Base-by-base conservation (phyloP, 2,888 invertebrate species). In the Antheraea assamensis region DNA sequence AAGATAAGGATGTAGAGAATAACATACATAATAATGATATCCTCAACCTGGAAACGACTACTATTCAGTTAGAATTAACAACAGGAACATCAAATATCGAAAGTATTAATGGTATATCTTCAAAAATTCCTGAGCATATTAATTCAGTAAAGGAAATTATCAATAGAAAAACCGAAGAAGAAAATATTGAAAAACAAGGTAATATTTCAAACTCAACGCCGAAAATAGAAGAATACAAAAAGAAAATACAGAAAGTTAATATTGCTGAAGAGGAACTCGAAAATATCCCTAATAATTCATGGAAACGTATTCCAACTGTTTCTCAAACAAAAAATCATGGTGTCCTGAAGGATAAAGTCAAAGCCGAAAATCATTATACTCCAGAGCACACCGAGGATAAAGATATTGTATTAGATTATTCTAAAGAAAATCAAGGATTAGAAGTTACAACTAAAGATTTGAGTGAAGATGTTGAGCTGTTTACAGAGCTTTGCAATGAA, bases 401-500 rank as follows among this genome's bases (percentile, higher is more conserved):
- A 85, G 87, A 93, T 73, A 90, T 94, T 70, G 77, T 91, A 30
- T 83, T 94, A 75, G 93, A 94, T 49, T 89, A 88, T 81, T 92
- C 92, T 0, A 88, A 91, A 77, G 92, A 93, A 87, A 94, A 94
- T 72, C 96, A 96, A 79, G 98, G 98, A 0, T 89, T 98, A 35
- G 98, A 98, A 87, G 97, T 96, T 2, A 98, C 97, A 35, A 96
- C 97, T 0, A 95, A 95, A 72, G 93, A 95, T 81, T 93, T 98
- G 47, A 97, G 96, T 75, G 96, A 96, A 75, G 98, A 98, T 85
- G 95, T 98, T 49, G 95, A 96, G n/a, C 95, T 96, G 74, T 98
- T 98, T 85, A 95, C 97, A 0, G 96, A 96, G 78, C 93, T 98
- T 2, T 98, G 98, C 85, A 98, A 98, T 86, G 97, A 98, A 84